Evolutionary conservation across 2,797 vertebrate species (phyloP).

Genomic region (Melanotaenia boesemani): DNA sequence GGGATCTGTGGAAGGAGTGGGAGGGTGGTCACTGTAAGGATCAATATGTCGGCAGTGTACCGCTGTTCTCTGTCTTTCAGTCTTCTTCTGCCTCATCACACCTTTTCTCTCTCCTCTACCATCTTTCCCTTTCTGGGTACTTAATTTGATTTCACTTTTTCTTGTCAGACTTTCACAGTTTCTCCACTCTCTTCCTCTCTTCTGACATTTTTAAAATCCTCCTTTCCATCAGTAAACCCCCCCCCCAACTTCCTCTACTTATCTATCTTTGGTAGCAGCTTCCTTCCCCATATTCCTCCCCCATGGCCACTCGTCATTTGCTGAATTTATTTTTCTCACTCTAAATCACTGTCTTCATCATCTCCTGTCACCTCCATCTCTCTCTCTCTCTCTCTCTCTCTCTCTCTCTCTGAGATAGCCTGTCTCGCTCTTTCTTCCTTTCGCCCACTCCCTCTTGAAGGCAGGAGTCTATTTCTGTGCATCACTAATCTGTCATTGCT

Average conservation of each 20-base stretch:
- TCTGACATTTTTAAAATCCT: constrained; percentile 38
- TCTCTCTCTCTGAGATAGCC: constrained; percentile 30
- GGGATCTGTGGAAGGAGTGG: constrained; percentile 37
- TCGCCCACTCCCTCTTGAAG: constrained; percentile 30
- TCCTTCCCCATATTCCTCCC: constrained; percentile 49
- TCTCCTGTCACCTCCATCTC: constrained; percentile 48
- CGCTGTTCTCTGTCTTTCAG: constrained; percentile 38
- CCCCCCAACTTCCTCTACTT: constrained; percentile 19
- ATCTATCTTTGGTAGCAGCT: constrained; percentile 45
- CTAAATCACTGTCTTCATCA: constrained; percentile 72
- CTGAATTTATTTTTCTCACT: constrained; percentile 64
- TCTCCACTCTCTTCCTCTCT: constrained; percentile 8
- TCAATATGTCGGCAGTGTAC: constrained; percentile 68
- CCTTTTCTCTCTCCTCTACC: constrained; percentile 14
- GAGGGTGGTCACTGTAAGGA: constrained; percentile 53
- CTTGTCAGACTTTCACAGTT: constrained; percentile 7
- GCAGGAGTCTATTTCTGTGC: constrained; percentile 65
- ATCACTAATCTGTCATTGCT: constrained; percentile 59
- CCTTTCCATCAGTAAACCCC: constrained; percentile 34
- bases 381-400: constrained; percentile 22
- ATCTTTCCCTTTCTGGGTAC: constrained; percentile 7
- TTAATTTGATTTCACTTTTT: constrained; percentile 29
- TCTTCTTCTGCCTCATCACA: constrained; percentile 10
- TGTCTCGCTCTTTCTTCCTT: constrained; percentile 25
- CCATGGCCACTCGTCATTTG: constrained; percentile 54